A percentile compares a stretch with the other conserved stretches of the same genome.
Conservation (phyloP, 2,797 vertebrate genomes). For the Sebastiscus tertius region DNA sequence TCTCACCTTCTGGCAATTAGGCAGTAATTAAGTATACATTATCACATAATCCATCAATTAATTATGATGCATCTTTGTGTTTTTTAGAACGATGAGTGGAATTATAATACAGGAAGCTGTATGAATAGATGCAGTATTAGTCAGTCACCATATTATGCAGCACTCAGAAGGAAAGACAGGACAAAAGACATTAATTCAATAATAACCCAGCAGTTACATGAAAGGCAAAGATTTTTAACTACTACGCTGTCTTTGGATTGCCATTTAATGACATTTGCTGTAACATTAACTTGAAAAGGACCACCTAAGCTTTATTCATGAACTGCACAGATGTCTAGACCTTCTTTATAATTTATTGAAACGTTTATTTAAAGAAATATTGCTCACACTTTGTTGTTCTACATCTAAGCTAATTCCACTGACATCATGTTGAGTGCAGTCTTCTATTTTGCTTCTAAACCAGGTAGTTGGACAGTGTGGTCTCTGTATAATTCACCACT, state of each 20-base stretch:
- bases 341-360: neutral
- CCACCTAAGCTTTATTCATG: neutral
- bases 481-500: constrained; percentile 53
- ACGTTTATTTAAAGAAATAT: neutral
- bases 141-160: neutral
- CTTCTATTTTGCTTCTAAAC: constrained; percentile 20
- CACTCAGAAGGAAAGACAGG: neutral
- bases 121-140: neutral
- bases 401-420: neutral
- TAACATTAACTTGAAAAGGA: neutral
- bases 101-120: neutral
- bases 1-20: neutral
- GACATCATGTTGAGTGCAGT: neutral
- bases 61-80: neutral
- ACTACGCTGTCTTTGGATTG: neutral
- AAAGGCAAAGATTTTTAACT: neutral
- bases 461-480: constrained; percentile 16
- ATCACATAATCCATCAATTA: neutral
- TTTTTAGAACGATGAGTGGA: neutral
- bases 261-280: neutral
- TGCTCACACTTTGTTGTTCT: neutral
- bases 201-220: neutral
- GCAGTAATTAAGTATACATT: neutral
- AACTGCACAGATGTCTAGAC: neutral
- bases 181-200: neutral